Base-by-base conservation (phyloP, 2,113 vertebrate genomes). In the Verasper variegatus region DNA sequence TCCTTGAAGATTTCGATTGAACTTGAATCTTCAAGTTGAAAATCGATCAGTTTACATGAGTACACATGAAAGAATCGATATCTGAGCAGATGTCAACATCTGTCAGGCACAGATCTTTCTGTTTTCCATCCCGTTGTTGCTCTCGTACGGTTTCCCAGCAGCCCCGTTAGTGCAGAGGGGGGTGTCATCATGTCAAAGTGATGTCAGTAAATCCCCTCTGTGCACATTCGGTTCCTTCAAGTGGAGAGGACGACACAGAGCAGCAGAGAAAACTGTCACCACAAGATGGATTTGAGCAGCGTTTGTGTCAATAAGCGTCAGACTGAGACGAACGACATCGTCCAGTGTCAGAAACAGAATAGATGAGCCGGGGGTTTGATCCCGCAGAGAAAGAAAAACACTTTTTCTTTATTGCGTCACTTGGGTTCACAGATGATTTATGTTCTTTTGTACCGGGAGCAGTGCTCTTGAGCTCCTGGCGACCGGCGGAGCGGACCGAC, bases 281-380 rank as follows among this genome's bases (percentile, higher is more conserved):
- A 21, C 9, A 21, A 68, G 88, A 87, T 66, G 57, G 21, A 89
- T 83, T 0, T 24, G 56, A 68, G 54, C 31, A 2, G 3, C 3
- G 71, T 47, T 17, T 0, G 3, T 49, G 85, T 87, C 83, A 14
- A 80, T 85, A 74, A 1, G 47, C 66, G 80, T 83, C 85, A 55
- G 15, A 18, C 68, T 68, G 74, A 83, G 80, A 89, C 35, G 42
- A 55, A 87, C 49, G 54, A 13, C 23, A 1, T 3, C 2, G 4
- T 73, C 56, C 20, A 1, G 1, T 5, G 47, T 18, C 47, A 51
- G 47, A 18, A 51, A 1, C 47, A 18, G 17, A 20, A 18, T 35
- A 62, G 13, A 35, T n/a, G 49, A 23, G 21, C 7, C 14, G 1
- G 20, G 17, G 13, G 4, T 65, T n/a, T n/a, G 27, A 11, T 51